Evolutionary conservation across 2,113 vertebrate genomes (phyloP).

Genomic region (Zosterops lateralis): DNA sequence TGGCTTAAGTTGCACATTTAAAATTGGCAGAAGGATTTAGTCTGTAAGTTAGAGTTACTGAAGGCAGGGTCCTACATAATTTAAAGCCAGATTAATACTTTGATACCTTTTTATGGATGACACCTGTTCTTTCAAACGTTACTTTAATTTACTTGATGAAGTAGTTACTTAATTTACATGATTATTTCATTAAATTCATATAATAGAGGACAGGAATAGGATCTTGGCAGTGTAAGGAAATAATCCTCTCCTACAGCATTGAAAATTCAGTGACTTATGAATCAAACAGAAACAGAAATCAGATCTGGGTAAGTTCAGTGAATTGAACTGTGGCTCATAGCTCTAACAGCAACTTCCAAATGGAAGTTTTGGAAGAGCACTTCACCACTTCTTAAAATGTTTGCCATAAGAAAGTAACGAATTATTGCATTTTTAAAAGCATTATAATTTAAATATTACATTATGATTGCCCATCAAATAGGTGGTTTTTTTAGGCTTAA

Average conservation of each 20-base stretch:
- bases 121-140: not conserved
- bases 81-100: not conserved
- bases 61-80: not conserved
- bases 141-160: not conserved
- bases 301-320: not conserved
- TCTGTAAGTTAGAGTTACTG: not conserved
- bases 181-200: not conserved
- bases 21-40: not conserved
- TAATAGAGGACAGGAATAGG: not conserved
- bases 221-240: not conserved
- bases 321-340: not conserved
- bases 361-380: not conserved
- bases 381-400: not conserved
- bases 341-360: not conserved
- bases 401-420: not conserved
- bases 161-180: not conserved
- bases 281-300: not conserved
- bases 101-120: not conserved
- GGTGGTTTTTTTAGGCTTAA: not conserved
- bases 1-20: not conserved
- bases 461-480: not conserved
- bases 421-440: rapidly evolving
- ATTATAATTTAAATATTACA: not conserved
- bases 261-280: not conserved
- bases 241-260: not conserved